Conservation (phyloP, 2,888 invertebrate species). For the Leucozona laternaria region DNA sequence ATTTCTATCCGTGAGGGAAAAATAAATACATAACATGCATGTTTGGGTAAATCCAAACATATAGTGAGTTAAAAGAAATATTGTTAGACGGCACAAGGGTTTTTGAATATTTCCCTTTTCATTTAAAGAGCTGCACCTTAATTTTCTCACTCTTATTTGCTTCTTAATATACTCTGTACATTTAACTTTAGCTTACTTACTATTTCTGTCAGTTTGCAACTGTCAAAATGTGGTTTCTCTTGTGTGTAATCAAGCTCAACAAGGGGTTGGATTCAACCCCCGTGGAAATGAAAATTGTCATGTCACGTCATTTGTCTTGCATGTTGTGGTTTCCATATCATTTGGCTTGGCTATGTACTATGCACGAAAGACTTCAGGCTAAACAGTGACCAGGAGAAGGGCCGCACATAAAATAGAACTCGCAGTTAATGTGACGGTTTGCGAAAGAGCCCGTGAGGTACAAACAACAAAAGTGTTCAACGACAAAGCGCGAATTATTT, state of each 20-base stretch:
- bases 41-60: no score
- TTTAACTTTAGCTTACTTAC: background rate
- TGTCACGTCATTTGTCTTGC: constrained; percentile 55
- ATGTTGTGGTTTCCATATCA: constrained; percentile 63
- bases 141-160: no score
- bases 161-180: no score
- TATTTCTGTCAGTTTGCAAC: background rate
- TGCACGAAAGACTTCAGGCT: constrained; percentile 12
- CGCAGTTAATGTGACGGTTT: constrained; percentile 39
- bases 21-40: no score
- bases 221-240: constrained; percentile 60
- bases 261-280: constrained; percentile 55
- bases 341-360: background rate
- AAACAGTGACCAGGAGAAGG: constrained; percentile 3
- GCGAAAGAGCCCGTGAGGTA: background rate
- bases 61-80: no score
- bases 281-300: constrained; percentile 45
- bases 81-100: no score
- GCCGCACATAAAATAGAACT: constrained; percentile 3
- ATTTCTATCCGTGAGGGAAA: no score
- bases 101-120: no score
- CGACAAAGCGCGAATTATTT: background rate
- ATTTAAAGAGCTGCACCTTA: no score
- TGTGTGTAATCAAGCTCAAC: constrained; percentile 66
- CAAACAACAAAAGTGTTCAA: background rate